phyloP scores from a whole-genome alignment of 2,888 invertebrate genomes.

The Oxyteleia sp. region DNA sequence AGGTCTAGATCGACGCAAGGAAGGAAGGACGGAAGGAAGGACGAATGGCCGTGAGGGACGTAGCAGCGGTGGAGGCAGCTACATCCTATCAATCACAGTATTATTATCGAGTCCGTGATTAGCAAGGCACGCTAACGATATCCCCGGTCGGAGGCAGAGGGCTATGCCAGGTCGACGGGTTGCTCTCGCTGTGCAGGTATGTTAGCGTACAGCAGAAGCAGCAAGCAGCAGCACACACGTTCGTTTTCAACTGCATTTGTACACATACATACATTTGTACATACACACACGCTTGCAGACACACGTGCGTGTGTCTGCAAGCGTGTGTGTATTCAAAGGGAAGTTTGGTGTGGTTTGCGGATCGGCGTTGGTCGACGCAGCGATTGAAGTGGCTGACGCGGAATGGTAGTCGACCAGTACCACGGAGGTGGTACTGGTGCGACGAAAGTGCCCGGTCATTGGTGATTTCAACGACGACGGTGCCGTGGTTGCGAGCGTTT shows the following conservation, averaged over 20 bases:
- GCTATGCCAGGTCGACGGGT: slow-evolving; percentile 78
- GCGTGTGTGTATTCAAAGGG: slow-evolving; percentile 57
- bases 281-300: too few relatives aligned
- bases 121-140: slow-evolving; percentile 88
- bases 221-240: slow-evolving; percentile 50
- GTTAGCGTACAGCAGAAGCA: slow-evolving; percentile 63
- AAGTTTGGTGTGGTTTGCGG: slow-evolving; percentile 73
- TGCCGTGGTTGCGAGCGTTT: slow-evolving; percentile 71
- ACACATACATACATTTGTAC: too few relatives aligned
- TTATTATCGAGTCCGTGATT: slow-evolving; percentile 87
- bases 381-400: slow-evolving; percentile 78
- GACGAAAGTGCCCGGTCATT: slow-evolving; percentile 75
- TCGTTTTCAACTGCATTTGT: slow-evolving; percentile 37
- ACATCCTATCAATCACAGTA: slow-evolving; percentile 87
- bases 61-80: slow-evolving; percentile 79
- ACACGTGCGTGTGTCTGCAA: slow-evolving; percentile 38
- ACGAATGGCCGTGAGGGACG: slow-evolving; percentile 56
- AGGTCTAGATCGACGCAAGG: slow-evolving; percentile 68
- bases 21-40: slow-evolving; percentile 66
- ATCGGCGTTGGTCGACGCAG: slow-evolving; percentile 43
- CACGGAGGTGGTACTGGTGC: slow-evolving; percentile 76
- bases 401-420: slow-evolving; percentile 72
- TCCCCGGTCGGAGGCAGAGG: slow-evolving; percentile 85
- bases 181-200: slow-evolving; percentile 66
- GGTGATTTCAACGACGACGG: slow-evolving; percentile 81